These are phyloP conservation scores for Heliconius charithonia DNA, from an alignment of 2,888 invertebrate genomes.

Conservation along the genomic window DNA sequence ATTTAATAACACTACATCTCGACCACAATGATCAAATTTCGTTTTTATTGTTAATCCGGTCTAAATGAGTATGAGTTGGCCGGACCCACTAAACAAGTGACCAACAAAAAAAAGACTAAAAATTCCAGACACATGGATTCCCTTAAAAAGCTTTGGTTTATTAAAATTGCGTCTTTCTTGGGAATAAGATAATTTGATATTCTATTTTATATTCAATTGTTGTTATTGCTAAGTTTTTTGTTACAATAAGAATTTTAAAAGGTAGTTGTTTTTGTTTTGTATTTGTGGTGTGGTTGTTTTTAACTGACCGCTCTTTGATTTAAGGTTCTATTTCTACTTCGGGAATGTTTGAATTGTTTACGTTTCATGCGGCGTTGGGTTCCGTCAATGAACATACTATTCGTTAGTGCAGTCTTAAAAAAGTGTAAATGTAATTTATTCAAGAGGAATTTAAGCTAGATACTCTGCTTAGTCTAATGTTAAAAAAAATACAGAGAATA, in stretches of 20 bases:
- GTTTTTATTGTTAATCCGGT: conserved; percentile 82
- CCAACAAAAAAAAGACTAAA: conserved; percentile 56
- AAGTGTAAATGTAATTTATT: too few relatives aligned
- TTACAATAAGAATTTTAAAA: neutral
- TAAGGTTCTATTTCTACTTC: neutral
- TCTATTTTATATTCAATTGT: conserved; percentile 15
- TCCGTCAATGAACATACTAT: neutral
- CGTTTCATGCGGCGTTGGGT: neutral
- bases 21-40: conserved; percentile 83
- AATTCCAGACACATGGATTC: conserved; percentile 65
- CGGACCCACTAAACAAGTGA: conserved; percentile 69
- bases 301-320: neutral
- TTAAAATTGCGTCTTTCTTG: conserved; percentile 41
- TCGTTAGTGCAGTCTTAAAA: neutral
- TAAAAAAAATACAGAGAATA: neutral
- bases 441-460: neutral
- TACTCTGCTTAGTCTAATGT: neutral
- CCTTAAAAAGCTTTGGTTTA: conserved; percentile 44
- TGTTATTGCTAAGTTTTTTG: neutral
- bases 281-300: neutral
- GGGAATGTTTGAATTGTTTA: neutral
- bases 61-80: conserved; percentile 73
- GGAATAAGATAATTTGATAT: neutral
- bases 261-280: neutral
- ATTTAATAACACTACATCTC: conserved; percentile 57